Percentiles rank a stretch among this genome's conserved stretches.
Evolutionary conservation across 2,797 vertebrate species (phyloP).

Genomic region (Poecilia wingei): DNA sequence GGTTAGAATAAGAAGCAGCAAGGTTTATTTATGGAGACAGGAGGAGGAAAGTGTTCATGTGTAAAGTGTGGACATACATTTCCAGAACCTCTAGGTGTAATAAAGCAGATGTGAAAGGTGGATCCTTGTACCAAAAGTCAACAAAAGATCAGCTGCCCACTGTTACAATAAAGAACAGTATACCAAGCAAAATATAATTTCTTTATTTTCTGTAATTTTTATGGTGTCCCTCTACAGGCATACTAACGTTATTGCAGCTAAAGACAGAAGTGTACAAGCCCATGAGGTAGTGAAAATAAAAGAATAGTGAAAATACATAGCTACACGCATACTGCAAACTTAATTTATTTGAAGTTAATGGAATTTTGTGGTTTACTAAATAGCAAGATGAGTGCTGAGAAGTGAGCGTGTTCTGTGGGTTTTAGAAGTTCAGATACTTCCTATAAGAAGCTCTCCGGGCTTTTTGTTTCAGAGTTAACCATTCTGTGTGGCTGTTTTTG

Average conservation of each 20-base stretch:
- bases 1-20: not conserved
- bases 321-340: not conserved
- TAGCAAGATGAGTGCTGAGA: too few relatives aligned
- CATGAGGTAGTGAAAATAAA: not conserved
- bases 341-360: not conserved
- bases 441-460: too few relatives aligned
- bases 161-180: not conserved
- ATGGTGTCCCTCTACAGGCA: not conserved
- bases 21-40: constrained; percentile 2
- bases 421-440: too few relatives aligned
- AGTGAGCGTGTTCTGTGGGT: too few relatives aligned
- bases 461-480: too few relatives aligned
- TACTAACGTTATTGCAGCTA: not conserved
- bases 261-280: not conserved
- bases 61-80: constrained; percentile 40
- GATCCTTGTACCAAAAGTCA: constrained; percentile 32
- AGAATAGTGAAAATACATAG: not conserved
- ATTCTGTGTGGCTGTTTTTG: too few relatives aligned
- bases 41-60: constrained; percentile 29
- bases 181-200: not conserved
- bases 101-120: constrained; percentile 41
- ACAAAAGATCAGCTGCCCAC: constrained; percentile 1
- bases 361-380: too few relatives aligned
- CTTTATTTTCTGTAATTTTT: not conserved
- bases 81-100: constrained; percentile 20